A percentile compares a stretch with the other conserved stretches of the same genome.
phyloP scores from a whole-genome alignment of 2,113 vertebrate species.

The Protobothrops mucrosquamatus region DNA sequence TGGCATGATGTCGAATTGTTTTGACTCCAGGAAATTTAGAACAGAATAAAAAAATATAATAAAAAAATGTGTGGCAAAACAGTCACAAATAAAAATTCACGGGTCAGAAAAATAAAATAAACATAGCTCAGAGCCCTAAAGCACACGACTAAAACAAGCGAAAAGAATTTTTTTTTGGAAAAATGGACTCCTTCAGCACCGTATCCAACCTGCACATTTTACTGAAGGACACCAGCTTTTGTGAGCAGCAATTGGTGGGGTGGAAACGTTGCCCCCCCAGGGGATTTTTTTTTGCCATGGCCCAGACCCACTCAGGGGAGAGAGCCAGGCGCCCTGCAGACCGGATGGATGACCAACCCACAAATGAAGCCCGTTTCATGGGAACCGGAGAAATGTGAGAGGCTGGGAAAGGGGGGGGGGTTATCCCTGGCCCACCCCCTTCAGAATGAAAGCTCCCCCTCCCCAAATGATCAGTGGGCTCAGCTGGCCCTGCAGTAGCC shows the following conservation, averaged over 20 bases:
- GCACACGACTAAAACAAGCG: no score
- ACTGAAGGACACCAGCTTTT: background rate
- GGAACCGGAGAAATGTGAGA: background rate
- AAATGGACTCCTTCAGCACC: no score
- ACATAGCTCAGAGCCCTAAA: no score
- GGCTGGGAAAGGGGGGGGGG: background rate
- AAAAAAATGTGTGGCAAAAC: background rate
- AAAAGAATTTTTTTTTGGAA: no score
- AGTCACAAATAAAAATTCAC: background rate
- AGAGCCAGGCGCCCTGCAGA: background rate
- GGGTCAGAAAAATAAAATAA: background rate
- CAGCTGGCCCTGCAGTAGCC: background rate
- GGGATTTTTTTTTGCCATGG: background rate
- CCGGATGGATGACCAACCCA: background rate
- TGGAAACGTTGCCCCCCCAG: background rate
- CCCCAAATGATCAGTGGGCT: background rate
- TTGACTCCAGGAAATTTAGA: background rate
- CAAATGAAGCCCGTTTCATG: background rate
- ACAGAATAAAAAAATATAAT: background rate
- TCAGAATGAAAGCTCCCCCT: background rate
- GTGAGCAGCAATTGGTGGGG: accelerated
- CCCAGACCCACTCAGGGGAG: background rate
- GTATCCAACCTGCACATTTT: background rate
- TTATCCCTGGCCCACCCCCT: background rate
- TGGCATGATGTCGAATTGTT: background rate